phyloP scores from a whole-genome alignment of 2,797 vertebrate species.

The Dallia pectoralis region DNA sequence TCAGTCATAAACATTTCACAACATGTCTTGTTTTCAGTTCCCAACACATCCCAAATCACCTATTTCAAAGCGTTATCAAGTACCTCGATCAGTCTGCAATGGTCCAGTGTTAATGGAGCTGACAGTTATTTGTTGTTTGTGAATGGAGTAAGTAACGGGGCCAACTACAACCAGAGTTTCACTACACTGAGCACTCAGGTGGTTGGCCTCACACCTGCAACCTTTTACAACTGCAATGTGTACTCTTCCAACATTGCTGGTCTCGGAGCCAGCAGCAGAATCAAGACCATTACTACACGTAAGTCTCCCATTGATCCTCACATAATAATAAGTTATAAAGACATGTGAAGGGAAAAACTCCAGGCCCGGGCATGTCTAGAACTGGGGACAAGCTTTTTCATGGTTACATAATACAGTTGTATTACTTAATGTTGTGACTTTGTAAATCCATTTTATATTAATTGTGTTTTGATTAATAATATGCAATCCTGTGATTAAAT shows the following conservation, averaged over 20 bases:
- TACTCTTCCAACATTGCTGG: slow-evolving; percentile 72
- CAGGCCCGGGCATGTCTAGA: too few relatives aligned
- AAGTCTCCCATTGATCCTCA: slow-evolving; percentile 47
- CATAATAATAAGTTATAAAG: slow-evolving; percentile 3
- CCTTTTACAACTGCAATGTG: slow-evolving; percentile 67
- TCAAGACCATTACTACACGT: slow-evolving; percentile 69
- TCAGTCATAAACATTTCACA: not conserved
- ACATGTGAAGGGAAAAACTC: too few relatives aligned
- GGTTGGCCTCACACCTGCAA: slow-evolving; percentile 56
- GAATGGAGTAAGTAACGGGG: slow-evolving; percentile 12
- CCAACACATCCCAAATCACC: slow-evolving; percentile 66
- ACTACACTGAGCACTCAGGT: slow-evolving; percentile 47
- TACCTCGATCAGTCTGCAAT: slow-evolving; percentile 66
- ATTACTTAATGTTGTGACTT: too few relatives aligned
- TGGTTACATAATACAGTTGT: too few relatives aligned
- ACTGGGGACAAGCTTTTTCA: too few relatives aligned
- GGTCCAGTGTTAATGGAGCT: slow-evolving; percentile 65
- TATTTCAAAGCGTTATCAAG: slow-evolving; percentile 67
- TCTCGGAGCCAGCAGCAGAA: slow-evolving; percentile 51
- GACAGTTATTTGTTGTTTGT: slow-evolving; percentile 66
- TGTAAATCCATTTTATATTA: too few relatives aligned
- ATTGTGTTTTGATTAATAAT: too few relatives aligned
- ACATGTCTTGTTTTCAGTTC: slow-evolving; percentile 62
- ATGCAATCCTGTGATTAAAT: too few relatives aligned
- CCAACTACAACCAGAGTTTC: slow-evolving; percentile 52